Evolutionary conservation across 2,113 vertebrate genomes (phyloP).

Genomic region (Rhipidura dahli): DNA sequence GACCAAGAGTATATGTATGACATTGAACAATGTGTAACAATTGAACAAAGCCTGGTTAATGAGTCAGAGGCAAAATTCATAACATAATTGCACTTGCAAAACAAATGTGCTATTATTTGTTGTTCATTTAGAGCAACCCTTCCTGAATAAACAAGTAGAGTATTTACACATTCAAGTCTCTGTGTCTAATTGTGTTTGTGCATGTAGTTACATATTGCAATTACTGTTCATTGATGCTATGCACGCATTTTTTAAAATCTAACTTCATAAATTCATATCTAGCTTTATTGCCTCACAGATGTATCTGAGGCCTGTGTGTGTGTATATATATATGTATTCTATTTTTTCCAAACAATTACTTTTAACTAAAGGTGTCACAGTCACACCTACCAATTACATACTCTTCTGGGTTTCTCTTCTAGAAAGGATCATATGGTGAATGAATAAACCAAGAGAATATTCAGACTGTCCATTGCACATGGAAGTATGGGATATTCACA

Average conservation of each 20-base stretch:
- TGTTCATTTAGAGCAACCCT: not conserved
- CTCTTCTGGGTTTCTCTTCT: not conserved
- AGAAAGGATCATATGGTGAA: not conserved
- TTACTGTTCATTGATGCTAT: not conserved
- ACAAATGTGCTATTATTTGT: constrained; percentile 16
- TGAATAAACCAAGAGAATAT: not conserved
- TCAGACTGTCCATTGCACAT: not conserved
- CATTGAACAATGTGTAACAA: not conserved
- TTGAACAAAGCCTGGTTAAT: not conserved
- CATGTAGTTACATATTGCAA: constrained; percentile 1
- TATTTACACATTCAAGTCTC: not conserved
- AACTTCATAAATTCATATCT: not conserved
- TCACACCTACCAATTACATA: not conserved
- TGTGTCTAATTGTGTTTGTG: constrained; percentile 43
- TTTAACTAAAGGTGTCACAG: not conserved
- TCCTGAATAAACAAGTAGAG: constrained; percentile 11
- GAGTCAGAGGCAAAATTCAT: not conserved
- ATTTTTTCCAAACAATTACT: not conserved
- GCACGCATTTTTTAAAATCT: not conserved
- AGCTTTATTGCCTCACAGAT: not conserved
- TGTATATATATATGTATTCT: not conserved
- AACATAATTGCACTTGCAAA: constrained; percentile 13
- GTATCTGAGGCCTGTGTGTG: not conserved
- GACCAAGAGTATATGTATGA: not conserved
- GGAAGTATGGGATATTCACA: not conserved